Percentiles rank a stretch among this genome's conserved stretches.
Evolutionary conservation across 1,140 invertebrate genomes (phyloP).

Genomic region (Leptopilina boulardi): DNA sequence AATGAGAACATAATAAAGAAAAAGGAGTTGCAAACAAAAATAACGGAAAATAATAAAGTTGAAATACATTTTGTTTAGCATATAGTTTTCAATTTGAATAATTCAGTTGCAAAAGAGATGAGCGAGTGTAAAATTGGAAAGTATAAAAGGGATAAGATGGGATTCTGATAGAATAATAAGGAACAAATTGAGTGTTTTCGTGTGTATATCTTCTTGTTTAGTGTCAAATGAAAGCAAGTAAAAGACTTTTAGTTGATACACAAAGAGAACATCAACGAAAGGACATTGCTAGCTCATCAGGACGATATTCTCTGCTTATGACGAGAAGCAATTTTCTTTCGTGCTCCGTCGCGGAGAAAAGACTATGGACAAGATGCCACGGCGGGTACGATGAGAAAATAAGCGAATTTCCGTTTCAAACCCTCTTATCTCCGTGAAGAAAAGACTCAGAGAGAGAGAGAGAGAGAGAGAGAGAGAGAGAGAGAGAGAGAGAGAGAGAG

Average conservation of each 20-base stretch:
- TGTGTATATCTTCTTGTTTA: no score
- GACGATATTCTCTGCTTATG: slow-evolving; percentile 71
- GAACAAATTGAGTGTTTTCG: slow-evolving; percentile 51
- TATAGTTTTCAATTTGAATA: slow-evolving; percentile 15
- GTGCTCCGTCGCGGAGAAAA: slow-evolving; percentile 63
- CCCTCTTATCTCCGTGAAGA: slow-evolving; percentile 39
- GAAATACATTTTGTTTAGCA: background rate
- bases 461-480: no score
- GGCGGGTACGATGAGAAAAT: slow-evolving; percentile 73
- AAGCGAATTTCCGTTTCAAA: slow-evolving; percentile 71
- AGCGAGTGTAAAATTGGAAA: no score
- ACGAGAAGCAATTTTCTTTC: slow-evolving; percentile 75
- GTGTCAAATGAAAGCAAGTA: slow-evolving; percentile 1
- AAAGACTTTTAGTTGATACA: slow-evolving; percentile 11
- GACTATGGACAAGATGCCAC: slow-evolving; percentile 71
- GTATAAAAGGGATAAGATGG: background rate
- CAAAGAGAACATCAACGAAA: slow-evolving; percentile 39
- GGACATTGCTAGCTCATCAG: slow-evolving; percentile 71
- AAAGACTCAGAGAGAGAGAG: background rate
- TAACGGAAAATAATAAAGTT: background rate
- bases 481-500: no score
- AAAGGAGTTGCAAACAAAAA: background rate
- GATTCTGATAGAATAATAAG: slow-evolving; percentile 39
- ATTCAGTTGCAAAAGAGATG: background rate
- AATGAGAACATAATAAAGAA: background rate